Conservation (phyloP, 1,140 invertebrate species). For the Drosophila neocordata region DNA sequence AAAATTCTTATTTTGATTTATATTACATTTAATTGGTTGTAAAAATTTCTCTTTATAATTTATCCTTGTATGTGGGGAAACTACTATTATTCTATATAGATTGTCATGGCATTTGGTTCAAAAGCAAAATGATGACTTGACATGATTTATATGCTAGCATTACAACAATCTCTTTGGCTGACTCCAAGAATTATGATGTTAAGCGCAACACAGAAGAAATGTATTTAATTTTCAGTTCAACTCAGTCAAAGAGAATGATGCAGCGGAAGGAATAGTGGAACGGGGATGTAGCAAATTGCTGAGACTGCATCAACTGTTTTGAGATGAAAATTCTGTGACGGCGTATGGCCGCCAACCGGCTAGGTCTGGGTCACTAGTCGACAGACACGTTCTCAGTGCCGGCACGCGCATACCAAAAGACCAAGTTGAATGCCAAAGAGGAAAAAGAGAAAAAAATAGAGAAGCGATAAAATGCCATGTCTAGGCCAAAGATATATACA, state of each 20-base stretch:
- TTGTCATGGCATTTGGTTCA: not conserved
- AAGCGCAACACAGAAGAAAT: conserved; percentile 59
- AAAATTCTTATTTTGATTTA: not conserved
- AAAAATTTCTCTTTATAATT: not conserved
- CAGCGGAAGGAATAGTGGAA: not conserved
- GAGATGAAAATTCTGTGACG: conserved; percentile 9
- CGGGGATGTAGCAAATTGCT: conserved; percentile 47
- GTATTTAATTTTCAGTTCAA: conserved; percentile 73
- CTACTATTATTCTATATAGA: not conserved
- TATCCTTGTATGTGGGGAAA: not conserved
- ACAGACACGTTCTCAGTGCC: conserved; percentile 71
- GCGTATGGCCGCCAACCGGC: conserved; percentile 46
- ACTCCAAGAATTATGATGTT: conserved; percentile 70
- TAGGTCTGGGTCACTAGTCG: conserved; percentile 61
- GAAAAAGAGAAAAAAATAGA: not conserved
- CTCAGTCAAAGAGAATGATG: conserved; percentile 18
- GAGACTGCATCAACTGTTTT: conserved; percentile 30
- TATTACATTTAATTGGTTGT: not conserved
- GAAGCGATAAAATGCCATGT: conserved; percentile 37
- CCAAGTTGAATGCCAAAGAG: conserved; percentile 20
- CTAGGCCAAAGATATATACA: conserved; percentile 38
- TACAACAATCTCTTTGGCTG: conserved; percentile 26
- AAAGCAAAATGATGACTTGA: conserved; percentile 55
- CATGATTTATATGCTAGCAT: conserved; percentile 56
- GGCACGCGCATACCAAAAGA: conserved; percentile 71